Evolutionary conservation across 2,888 invertebrate species (phyloP), one percentile per base, ranked within the genome.

Genomic region (Megamerina dolium): DNA sequence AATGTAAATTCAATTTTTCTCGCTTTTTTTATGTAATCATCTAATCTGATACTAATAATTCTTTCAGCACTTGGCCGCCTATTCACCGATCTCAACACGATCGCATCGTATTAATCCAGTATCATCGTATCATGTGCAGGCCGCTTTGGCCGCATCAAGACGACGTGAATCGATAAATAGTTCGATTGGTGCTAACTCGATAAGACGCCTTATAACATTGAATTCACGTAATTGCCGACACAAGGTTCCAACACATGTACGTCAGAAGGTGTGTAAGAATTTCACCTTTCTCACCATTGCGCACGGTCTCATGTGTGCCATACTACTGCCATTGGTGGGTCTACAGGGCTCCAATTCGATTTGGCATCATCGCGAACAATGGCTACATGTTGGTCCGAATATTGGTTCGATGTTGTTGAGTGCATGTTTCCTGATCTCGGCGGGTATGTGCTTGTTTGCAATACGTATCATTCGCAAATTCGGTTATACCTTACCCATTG

Each of bases 121-220:
- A 6, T 66, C 70, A 18, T 67, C 71, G 48, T 68, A 66, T 53
- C 71, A 71, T 48, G 68, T 70, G 42, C 68, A 70, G 55, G 66
- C 66, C 16, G 65, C 66, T 1, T 52, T 70, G 36, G 63, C 69
- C 21, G 65, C 63, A 16, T 66, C 70, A 9, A 73, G 80, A 4
- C 74, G 83, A 3, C 74, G 82, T 13, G 85, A 85, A 57, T 85
- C 85, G 1, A 76, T 81, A 41, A 79, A 81, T 19, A 84, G 84
- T 37, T 84, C 84, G 1, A 81, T 85, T 21, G 85, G 85, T 2
- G 84, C 85, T 1, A 83, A 83, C 1, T 87, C 87, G 2, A 86
- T 87, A 9, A 77, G 86, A 4, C 77, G 85, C 1, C 74, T 88
- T 12, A 77, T 87, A 40, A 80, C 83, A 1, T 74, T 72, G 23